A percentile compares a stretch with the other conserved stretches of the same genome.
These are phyloP conservation scores for human DNA, from an alignment of 2,113 vertebrate species.

Conservation along the genomic window GRCh38 chr18:23108001-23108500, in stretches of 20 bases:
- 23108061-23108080: not conserved
- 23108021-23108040: not conserved
- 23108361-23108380: not conserved
- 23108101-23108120: not conserved
- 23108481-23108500: not conserved
- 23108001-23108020: not conserved
- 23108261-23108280: not conserved
- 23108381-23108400: not conserved
- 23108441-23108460: not conserved
- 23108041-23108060: not conserved
- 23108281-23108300: not conserved
- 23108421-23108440: not conserved
- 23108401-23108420: not conserved
- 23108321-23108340: not conserved
- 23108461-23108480: not conserved
- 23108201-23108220: not conserved
- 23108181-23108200: not conserved
- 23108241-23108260: not conserved
- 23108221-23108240: not conserved
- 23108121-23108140: not conserved
- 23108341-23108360: not conserved
- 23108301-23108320: constrained; percentile 1
- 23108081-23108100: not conserved
- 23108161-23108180: not conserved
- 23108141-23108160: not conserved